These are phyloP conservation scores for Prionchulus punctatus DNA, from an alignment of 2,888 invertebrate genomes.

Conservation along the genomic window DNA sequence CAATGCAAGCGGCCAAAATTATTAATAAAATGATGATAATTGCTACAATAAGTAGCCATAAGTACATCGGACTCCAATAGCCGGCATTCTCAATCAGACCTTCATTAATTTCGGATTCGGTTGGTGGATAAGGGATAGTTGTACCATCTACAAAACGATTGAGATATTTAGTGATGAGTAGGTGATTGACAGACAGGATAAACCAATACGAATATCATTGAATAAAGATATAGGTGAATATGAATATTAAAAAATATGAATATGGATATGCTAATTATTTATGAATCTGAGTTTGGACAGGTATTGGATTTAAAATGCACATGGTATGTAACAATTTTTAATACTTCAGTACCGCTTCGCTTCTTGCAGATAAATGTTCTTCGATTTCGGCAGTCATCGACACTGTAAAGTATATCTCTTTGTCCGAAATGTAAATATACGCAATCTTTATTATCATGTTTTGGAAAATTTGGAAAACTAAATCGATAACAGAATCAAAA, in stretches of 20 bases:
- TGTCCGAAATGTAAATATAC: background rate
- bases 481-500: no score
- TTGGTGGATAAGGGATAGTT: slow-evolving; percentile 8
- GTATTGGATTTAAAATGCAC: no score
- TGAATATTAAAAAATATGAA: no score
- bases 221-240: no score
- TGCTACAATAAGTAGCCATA: background rate
- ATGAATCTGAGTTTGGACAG: no score
- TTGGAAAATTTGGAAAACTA: no score
- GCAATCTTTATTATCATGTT: background rate
- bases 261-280: no score
- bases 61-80: background rate
- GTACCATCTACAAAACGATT: slow-evolving; percentile 7
- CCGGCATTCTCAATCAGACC: background rate
- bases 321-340: no score
- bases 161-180: no score
- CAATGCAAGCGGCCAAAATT: background rate
- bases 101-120: slow-evolving; percentile 1
- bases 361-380: background rate
- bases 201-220: no score
- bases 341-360: background rate
- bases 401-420: background rate
- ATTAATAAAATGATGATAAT: slow-evolving; percentile 9
- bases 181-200: no score
- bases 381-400: background rate